phyloP scores from a whole-genome alignment of 2,113 vertebrate genomes.

The Gadus chalcogrammus region DNA sequence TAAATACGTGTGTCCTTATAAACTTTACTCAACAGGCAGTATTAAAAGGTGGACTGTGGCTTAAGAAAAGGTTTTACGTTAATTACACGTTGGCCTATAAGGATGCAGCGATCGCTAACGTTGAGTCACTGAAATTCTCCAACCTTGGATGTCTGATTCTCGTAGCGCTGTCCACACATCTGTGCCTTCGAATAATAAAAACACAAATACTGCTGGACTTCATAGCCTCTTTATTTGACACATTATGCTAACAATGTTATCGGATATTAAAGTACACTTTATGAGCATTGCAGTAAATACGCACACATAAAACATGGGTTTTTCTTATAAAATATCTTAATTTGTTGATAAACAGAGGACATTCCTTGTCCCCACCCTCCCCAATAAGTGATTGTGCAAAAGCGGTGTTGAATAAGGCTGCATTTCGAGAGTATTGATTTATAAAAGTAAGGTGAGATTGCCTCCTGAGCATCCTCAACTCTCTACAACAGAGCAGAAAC shows the following conservation, averaged over 20 bases:
- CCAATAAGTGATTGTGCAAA: slow-evolving; percentile 55
- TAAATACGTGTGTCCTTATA: neutral
- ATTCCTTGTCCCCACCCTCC: slow-evolving; percentile 28
- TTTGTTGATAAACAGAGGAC: slow-evolving; percentile 24
- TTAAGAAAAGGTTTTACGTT: neutral
- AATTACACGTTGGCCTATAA: slow-evolving; percentile 41
- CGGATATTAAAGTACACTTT: neutral
- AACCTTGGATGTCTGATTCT: slow-evolving; percentile 68
- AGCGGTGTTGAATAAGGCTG: slow-evolving; percentile 35
- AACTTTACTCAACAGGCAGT: neutral
- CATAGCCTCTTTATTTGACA: slow-evolving; percentile 4
- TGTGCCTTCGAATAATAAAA: slow-evolving; percentile 79
- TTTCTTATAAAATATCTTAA: slow-evolving; percentile 37
- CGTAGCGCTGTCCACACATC: slow-evolving; percentile 67
- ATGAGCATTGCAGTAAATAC: neutral
- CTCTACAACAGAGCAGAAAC: neutral
- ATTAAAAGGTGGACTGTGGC: too few relatives aligned
- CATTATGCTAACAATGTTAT: neutral
- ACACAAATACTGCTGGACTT: slow-evolving; percentile 19
- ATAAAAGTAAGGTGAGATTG: neutral
- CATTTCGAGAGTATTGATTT: slow-evolving; percentile 19
- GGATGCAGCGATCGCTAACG: slow-evolving; percentile 53
- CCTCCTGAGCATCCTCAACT: slow-evolving; percentile 11
- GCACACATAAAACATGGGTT: slow-evolving; percentile 36
- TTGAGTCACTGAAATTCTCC: slow-evolving; percentile 45